phyloP scores from a whole-genome alignment of 1,140 invertebrate genomes.

The Drosophila virilis region DNA sequence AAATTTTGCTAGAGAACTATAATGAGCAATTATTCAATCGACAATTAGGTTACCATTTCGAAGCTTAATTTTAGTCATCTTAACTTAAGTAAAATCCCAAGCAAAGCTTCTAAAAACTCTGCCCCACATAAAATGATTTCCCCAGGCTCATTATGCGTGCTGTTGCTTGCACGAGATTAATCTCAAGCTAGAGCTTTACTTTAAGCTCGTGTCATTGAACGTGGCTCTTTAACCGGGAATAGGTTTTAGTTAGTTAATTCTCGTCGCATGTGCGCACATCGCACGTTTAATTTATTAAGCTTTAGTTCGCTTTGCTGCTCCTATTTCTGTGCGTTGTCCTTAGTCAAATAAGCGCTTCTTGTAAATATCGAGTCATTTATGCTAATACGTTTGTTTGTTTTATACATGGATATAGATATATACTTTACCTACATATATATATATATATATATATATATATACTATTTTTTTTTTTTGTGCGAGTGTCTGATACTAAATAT shows the following conservation, averaged over 20 bases:
- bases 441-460: slow-evolving; percentile 13
- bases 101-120: no score
- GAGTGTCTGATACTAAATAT: slow-evolving; percentile 32
- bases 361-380: slow-evolving; percentile 82
- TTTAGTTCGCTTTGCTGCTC: slow-evolving; percentile 39
- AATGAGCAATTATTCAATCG: no score
- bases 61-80: no score
- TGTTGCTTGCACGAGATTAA: neutral
- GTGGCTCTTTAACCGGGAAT: slow-evolving; percentile 10
- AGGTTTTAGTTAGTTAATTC: slow-evolving; percentile 57
- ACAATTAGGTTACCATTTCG: no score
- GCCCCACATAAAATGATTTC: no score
- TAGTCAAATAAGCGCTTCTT: slow-evolving; percentile 78
- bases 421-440: slow-evolving; percentile 30
- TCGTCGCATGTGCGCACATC: neutral
- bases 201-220: slow-evolving; percentile 16
- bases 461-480: slow-evolving; percentile 37
- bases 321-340: slow-evolving; percentile 16
- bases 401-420: slow-evolving; percentile 25
- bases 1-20: no score
- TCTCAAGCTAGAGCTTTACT: neutral
- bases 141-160: neutral
- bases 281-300: slow-evolving; percentile 69
- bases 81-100: no score
- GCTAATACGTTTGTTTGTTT: slow-evolving; percentile 59